Evolutionary conservation across 2,888 invertebrate species (phyloP).

Genomic region (Eremobia ochroleuca): DNA sequence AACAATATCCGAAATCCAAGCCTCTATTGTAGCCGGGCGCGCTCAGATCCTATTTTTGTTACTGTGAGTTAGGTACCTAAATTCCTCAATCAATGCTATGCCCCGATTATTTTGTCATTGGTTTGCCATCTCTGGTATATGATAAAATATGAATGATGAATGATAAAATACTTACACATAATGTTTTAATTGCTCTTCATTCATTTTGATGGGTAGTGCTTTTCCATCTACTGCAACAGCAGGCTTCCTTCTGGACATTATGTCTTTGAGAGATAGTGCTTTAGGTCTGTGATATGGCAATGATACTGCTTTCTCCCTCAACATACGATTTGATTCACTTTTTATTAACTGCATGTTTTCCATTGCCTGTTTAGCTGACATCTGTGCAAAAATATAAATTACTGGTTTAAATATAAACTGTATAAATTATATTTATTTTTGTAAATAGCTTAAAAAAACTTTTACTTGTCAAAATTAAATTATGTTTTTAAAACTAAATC

Average conservation of each 20-base stretch:
- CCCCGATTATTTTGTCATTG: neutral
- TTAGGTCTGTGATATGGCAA: slow-evolving; percentile 97
- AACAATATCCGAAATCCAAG: neutral
- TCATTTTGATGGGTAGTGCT: slow-evolving; percentile 92
- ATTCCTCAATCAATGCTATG: neutral
- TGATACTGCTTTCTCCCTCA: slow-evolving; percentile 94
- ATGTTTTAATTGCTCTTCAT: slow-evolving; percentile 91
- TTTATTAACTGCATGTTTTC: slow-evolving; percentile 94
- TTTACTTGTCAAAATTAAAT: neutral
- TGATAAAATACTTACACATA: slow-evolving; percentile 91
- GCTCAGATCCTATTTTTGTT: neutral
- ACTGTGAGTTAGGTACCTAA: neutral
- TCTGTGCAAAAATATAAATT: slow-evolving; percentile 79
- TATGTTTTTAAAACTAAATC: neutral
- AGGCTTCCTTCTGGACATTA: slow-evolving; percentile 90
- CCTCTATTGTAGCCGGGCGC: fast-evolving
- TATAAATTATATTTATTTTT: neutral
- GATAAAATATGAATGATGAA: too few relatives aligned
- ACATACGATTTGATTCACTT: slow-evolving; percentile 95
- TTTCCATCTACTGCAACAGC: slow-evolving; percentile 84
- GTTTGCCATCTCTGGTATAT: neutral
- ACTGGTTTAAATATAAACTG: neutral
- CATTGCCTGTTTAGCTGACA: slow-evolving; percentile 93
- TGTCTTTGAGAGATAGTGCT: slow-evolving; percentile 95
- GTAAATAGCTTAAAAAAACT: neutral